Evolutionary conservation across 2,113 vertebrate genomes (phyloP).

Genomic region (Gambusia holbrooki): DNA sequence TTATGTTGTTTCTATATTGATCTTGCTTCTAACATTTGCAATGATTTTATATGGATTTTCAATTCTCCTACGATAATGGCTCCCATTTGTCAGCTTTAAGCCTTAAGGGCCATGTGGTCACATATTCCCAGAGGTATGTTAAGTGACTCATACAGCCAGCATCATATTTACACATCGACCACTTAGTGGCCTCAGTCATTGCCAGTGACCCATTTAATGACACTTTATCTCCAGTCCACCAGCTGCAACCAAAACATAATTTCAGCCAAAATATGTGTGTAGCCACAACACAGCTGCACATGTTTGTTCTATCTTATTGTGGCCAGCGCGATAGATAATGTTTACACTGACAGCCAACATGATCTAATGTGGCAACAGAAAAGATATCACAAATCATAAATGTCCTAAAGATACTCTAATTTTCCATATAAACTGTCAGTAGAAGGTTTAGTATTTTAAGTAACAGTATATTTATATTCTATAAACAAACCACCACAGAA

Average conservation of each 20-base stretch:
- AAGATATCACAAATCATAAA: background rate
- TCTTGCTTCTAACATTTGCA: background rate
- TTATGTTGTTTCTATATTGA: background rate
- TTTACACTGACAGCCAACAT: conserved; percentile 18
- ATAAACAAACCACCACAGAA: background rate
- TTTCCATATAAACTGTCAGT: background rate
- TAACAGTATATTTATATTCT: background rate
- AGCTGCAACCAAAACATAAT: conserved; percentile 1
- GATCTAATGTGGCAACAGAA: conserved; percentile 1
- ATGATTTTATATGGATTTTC: background rate
- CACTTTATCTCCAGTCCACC: background rate
- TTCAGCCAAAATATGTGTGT: background rate
- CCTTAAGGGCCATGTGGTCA: background rate
- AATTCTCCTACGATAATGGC: background rate
- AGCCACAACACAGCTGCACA: background rate
- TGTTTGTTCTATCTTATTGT: background rate
- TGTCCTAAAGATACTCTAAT: background rate
- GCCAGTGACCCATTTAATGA: background rate
- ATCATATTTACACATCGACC: background rate
- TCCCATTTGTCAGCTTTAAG: background rate
- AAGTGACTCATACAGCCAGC: background rate
- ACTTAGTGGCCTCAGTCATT: conserved; percentile 3
- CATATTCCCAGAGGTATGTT: background rate
- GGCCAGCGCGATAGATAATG: background rate
- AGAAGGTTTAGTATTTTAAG: background rate